A percentile compares a stretch with the other conserved stretches of the same genome.
Evolutionary conservation across 1,140 invertebrate genomes (phyloP).

Genomic region (Pseudomyrmex pallidus): DNA sequence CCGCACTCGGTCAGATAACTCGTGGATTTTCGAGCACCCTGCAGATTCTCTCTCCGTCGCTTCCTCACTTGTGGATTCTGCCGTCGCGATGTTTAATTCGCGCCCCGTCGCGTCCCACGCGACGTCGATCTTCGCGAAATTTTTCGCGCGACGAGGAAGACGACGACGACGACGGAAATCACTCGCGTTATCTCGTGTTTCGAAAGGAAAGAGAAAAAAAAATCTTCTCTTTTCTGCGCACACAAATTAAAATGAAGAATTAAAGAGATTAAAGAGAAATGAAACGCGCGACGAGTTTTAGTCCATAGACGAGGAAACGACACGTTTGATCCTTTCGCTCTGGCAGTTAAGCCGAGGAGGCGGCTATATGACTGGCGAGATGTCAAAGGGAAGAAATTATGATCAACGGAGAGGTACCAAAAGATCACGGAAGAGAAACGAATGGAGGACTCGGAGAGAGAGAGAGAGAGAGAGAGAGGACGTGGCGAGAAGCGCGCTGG

Average conservation of each 20-base stretch:
- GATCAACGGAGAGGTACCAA: conserved; percentile 29
- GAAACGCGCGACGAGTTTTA: not conserved
- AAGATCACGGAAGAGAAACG: conserved; percentile 44
- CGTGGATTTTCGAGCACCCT: conserved; percentile 77
- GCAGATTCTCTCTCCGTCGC: conserved; percentile 66
- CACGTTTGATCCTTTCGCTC: conserved; percentile 12
- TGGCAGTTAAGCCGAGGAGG: conserved; percentile 5
- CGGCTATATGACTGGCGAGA: conserved; percentile 6
- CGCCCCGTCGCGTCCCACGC: not conserved
- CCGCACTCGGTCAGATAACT: conserved; percentile 81
- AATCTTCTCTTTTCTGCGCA: too few relatives aligned
- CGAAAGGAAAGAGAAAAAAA: not conserved
- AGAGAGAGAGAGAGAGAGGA: not conserved
- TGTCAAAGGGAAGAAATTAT: conserved; percentile 59
- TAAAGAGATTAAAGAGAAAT: not conserved
- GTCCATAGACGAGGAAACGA: not conserved
- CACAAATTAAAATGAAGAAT: not conserved
- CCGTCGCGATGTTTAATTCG: conserved; percentile 62
- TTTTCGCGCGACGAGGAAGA: not conserved
- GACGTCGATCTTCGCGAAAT: conserved; percentile 4
- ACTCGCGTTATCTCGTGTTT: not conserved
- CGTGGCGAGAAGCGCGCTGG: conserved; percentile 76
- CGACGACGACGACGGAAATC: not conserved
- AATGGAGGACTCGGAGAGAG: not conserved
- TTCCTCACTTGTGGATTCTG: conserved; percentile 78